Percentiles rank a stretch among this genome's conserved stretches.
phyloP scores from a whole-genome alignment of 2,113 vertebrate genomes.

The Seriola rivoliana region DNA sequence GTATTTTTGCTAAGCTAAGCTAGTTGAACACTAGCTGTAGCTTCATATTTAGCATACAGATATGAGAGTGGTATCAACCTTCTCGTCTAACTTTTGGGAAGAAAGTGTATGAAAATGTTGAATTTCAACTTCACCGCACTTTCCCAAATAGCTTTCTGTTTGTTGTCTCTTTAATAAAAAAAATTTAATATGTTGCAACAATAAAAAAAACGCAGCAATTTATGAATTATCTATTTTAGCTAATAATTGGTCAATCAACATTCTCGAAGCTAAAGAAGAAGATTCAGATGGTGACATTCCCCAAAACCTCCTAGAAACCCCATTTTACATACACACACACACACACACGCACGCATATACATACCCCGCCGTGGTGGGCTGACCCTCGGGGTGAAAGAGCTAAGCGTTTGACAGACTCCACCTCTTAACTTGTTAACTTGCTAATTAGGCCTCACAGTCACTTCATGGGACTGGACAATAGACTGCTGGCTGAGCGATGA shows the following conservation, averaged over 20 bases:
- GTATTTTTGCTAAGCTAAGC: background rate
- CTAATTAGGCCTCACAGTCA: slow-evolving; percentile 85
- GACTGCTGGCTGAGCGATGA: slow-evolving; percentile 75
- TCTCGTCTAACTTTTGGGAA: too few species aligned
- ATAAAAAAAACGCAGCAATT: too few species aligned
- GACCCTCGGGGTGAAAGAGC: slow-evolving; percentile 79
- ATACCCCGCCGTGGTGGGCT: slow-evolving; percentile 69
- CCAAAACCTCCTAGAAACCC: background rate
- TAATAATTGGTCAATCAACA: background rate
- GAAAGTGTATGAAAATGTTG: too few species aligned
- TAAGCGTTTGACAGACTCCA: slow-evolving; percentile 84
- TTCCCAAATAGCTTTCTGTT: too few species aligned
- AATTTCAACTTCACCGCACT: too few species aligned
- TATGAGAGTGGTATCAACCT: too few species aligned
- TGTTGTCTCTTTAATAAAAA: too few species aligned
- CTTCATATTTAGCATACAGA: background rate
- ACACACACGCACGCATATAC: slow-evolving; percentile 46
- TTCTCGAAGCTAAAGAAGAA: background rate
- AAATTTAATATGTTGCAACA: too few species aligned
- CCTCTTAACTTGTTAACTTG: slow-evolving; percentile 87
- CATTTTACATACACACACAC: slow-evolving; percentile 30
- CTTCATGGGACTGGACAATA: slow-evolving; percentile 83
- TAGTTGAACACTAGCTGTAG: background rate
- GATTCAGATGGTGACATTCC: background rate
- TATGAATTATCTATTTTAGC: too few species aligned